Evolutionary conservation across 2,888 invertebrate genomes (phyloP).

Genomic region (Apodemia duryi): DNA sequence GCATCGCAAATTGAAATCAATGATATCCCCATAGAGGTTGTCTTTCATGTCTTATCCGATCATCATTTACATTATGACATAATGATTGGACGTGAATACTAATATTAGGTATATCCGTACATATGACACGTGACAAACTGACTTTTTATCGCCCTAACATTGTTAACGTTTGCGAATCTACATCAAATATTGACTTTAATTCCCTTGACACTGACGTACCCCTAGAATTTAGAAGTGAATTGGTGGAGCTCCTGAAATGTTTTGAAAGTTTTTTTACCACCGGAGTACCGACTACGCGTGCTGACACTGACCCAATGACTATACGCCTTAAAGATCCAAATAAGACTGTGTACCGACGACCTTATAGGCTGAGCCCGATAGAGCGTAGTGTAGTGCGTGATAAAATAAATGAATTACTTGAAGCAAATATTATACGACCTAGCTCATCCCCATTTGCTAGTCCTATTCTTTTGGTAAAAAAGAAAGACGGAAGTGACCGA

Average conservation of each 20-base stretch:
- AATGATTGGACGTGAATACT: background rate
- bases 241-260: too few species aligned
- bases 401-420: constrained; percentile 12
- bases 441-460: constrained; percentile 13
- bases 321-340: constrained; percentile 17
- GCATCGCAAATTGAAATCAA: background rate
- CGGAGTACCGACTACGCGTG: too few species aligned
- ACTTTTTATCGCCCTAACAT: too few species aligned
- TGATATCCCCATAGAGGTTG: background rate
- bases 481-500: constrained; percentile 25
- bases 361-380: constrained; percentile 16
- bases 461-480: constrained; percentile 25
- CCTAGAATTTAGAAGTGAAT: too few species aligned
- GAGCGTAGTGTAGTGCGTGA: constrained; percentile 14
- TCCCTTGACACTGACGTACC: background rate
- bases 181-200: background rate
- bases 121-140: background rate
- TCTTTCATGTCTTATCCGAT: background rate
- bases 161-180: too few species aligned
- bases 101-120: background rate
- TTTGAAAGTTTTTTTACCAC: too few species aligned
- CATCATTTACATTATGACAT: background rate
- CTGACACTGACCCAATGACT: background rate
- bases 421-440: too few species aligned
- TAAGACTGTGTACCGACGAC: constrained; percentile 17